Conservation (phyloP, 2,888 invertebrate species). For the Melanotus villosus region DNA sequence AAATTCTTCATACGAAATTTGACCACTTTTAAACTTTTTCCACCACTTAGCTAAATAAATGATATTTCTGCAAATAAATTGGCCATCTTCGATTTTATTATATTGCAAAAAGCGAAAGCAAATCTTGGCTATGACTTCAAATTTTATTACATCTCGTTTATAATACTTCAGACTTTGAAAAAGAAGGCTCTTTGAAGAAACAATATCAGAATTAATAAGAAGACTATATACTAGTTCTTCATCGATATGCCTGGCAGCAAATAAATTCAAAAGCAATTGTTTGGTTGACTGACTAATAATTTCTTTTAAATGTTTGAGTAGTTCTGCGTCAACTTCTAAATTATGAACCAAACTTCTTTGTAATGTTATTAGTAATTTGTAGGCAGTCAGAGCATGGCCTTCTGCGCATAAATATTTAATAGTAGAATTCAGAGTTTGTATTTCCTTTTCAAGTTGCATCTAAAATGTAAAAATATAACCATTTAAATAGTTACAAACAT, state of each 20-base stretch:
- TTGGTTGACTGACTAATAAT: slow-evolving; percentile 54
- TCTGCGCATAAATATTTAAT: slow-evolving; percentile 56
- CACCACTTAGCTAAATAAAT: slow-evolving; percentile 59
- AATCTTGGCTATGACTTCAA: slow-evolving; percentile 53
- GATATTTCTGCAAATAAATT: slow-evolving; percentile 48
- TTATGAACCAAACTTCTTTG: slow-evolving; percentile 46
- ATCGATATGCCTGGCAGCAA: slow-evolving; percentile 64
- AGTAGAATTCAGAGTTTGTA: slow-evolving; percentile 53
- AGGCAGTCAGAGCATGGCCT: slow-evolving; percentile 58
- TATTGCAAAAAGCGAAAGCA: slow-evolving; percentile 53
- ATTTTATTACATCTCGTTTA: slow-evolving; percentile 58
- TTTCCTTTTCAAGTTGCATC: slow-evolving; percentile 51
- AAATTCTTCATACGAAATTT: slow-evolving; percentile 56
- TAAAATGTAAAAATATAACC: slow-evolving; percentile 37
- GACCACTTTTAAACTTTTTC: slow-evolving; percentile 52
- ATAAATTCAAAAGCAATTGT: slow-evolving; percentile 62
- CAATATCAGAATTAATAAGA: slow-evolving; percentile 57
- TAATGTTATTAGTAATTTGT: slow-evolving; percentile 54
- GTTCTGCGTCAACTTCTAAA: slow-evolving; percentile 26
- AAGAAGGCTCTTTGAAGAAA: slow-evolving; percentile 47
- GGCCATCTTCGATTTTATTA: slow-evolving; percentile 44
- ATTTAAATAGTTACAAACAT: not conserved
- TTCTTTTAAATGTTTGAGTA: slow-evolving; percentile 39
- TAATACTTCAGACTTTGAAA: slow-evolving; percentile 51
- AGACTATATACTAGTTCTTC: slow-evolving; percentile 63